A percentile compares a stretch with the other conserved stretches of the same genome.
Evolutionary conservation across 2,797 vertebrate species (phyloP).

Genomic region (Synanceia verrucosa): DNA sequence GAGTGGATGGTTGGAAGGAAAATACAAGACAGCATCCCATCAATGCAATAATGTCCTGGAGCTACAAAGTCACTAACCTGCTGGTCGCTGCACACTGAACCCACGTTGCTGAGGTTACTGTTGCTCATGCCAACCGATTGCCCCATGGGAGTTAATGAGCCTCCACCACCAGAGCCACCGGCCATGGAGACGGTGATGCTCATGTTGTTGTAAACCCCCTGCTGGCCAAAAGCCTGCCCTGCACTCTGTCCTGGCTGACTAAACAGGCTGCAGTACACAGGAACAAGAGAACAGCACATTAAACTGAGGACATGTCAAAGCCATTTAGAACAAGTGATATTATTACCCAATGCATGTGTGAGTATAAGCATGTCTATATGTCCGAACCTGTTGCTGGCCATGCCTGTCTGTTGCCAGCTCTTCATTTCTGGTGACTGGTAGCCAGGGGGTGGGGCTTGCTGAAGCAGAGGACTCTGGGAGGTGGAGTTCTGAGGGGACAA

Average conservation of each 20-base stretch:
- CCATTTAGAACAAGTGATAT: neutral
- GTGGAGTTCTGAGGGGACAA: constrained; percentile 91
- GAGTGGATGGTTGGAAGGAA: neutral
- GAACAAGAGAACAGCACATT: neutral
- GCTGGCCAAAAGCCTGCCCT: constrained; percentile 83
- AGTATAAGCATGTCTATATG: no score
- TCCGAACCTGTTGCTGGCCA: constrained; percentile 86
- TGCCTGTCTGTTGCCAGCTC: constrained; percentile 90
- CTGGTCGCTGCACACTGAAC: constrained; percentile 91
- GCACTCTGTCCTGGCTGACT: constrained; percentile 85
- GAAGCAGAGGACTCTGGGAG: constrained; percentile 91
- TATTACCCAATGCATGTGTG: neutral
- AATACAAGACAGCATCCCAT: neutral
- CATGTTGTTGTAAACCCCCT: constrained; percentile 98
- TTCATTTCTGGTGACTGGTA: constrained; percentile 95
- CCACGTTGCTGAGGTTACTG: constrained; percentile 88
- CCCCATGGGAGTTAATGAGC: constrained; percentile 89
- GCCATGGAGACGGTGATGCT: constrained; percentile 98
- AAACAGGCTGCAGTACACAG: constrained; percentile 76
- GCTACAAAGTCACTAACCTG: constrained; percentile 73
- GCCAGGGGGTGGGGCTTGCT: constrained; percentile 87
- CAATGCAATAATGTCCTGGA: neutral
- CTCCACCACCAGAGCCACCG: constrained; percentile 85
- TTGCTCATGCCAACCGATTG: constrained; percentile 89
- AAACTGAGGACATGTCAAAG: neutral